Conservation (phyloP, 2,888 invertebrate species). For the Torymus aiolomorphi region DNA sequence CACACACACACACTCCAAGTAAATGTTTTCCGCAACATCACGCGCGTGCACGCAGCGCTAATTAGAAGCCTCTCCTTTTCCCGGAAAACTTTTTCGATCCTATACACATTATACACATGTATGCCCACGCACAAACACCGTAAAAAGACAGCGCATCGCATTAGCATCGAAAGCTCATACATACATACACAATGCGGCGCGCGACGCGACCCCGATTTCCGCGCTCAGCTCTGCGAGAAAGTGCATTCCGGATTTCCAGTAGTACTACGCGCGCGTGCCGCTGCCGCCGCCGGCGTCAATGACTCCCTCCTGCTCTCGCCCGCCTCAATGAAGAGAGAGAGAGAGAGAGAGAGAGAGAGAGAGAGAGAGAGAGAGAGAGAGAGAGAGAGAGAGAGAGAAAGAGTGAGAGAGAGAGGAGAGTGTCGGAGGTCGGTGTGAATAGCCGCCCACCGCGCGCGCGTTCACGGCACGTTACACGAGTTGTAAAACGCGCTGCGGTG, state of each 20-base stretch:
- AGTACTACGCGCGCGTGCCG: slow-evolving; percentile 7
- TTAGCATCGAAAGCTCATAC: background rate
- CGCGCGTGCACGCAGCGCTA: too few species aligned
- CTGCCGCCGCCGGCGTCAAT: slow-evolving; percentile 43
- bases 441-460: slow-evolving; percentile 29
- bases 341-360: slow-evolving; percentile 55
- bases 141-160: background rate
- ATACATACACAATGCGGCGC: background rate
- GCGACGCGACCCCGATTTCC: slow-evolving; percentile 38
- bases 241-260: slow-evolving; percentile 43
- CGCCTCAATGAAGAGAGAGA: slow-evolving; percentile 43
- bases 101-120: too few species aligned
- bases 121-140: too few species aligned
- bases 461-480: background rate
- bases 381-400: slow-evolving; percentile 52
- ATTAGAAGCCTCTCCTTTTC: too few species aligned
- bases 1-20: too few species aligned
- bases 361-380: slow-evolving; percentile 50
- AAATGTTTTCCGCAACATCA: too few species aligned
- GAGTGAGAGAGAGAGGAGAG: slow-evolving; percentile 50
- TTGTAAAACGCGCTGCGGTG: background rate
- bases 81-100: too few species aligned
- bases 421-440: slow-evolving; percentile 52
- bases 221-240: background rate
- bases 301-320: slow-evolving; percentile 30